Evolutionary conservation across 1,140 invertebrate genomes (phyloP), one percentile per base, ranked within the genome.

Genomic region (Hycleus cichorii): DNA sequence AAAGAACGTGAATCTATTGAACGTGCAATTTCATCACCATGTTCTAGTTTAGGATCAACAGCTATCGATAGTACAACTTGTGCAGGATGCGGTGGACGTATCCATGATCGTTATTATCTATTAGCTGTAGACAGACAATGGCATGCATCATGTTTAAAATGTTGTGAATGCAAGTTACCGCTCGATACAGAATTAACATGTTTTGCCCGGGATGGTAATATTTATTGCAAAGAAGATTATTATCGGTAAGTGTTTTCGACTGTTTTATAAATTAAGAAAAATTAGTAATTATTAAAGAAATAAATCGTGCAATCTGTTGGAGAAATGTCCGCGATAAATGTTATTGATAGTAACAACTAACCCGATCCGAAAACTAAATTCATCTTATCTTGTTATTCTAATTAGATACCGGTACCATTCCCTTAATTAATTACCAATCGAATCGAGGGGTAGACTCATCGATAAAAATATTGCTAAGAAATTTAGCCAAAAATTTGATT

Each of bases 161-260:
- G 93, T 76, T 88, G 83, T 72, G 87, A 91, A 69, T 96, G 93
- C 74, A 84, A 89, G 57, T 74, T 91, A 52, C 84, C 88, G 1
- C 79, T 95, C 25, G 91, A 93, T 71, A 82, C 87, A 1, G 90
- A 95, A 72, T 77, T 90, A 47, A 93, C 90, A 60, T 97, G 93
- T 76, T 97, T 93, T 75, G 84, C 89, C 4, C 78, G 91, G 52
- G 90, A 94, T 67, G 90, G 91, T 51, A 88, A 89, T 70, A 95
- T 95, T 67, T 95, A 93, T 75, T 97, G 93, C 81, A 93, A 94
- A 74, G 89, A 95, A 67, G 93, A 97, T 76, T 97, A 96, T 74
- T 93, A 91, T 75, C 88, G 91, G 93, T 95, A 77, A 79, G 80
- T 72, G 25, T 45, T 55, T n/a, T 32, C 4, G 32, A 7, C 32